These are phyloP conservation scores for Lithophane ornitopus DNA, from an alignment of 2,888 invertebrate species.

Conservation along the genomic window DNA sequence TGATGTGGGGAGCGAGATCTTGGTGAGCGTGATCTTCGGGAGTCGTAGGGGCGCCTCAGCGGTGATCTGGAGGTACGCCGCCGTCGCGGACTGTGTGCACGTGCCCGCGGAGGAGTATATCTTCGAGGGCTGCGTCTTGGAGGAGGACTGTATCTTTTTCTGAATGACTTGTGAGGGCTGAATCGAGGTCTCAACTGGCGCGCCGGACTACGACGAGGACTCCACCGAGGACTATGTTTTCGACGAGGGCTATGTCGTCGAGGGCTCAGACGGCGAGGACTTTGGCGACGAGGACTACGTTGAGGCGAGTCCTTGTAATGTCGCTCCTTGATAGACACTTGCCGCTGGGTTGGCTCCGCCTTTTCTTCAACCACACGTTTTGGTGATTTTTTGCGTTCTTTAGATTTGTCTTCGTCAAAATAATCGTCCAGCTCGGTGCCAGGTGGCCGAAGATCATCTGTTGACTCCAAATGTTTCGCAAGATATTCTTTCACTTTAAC, in stretches of 20 bases:
- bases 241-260: conserved; percentile 44
- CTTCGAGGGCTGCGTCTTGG: conserved; percentile 58
- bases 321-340: conserved; percentile 32
- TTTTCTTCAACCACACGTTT: conserved; percentile 38
- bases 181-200: conserved; percentile 30
- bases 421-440: conserved; percentile 87
- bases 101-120: conserved; percentile 64
- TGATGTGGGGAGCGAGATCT: conserved; percentile 58
- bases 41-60: conserved; percentile 41
- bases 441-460: conserved; percentile 83
- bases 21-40: conserved; percentile 61
- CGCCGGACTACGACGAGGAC: conserved; percentile 42
- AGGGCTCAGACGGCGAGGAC: conserved; percentile 31
- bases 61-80: conserved; percentile 54
- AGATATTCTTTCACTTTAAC: conserved; percentile 85
- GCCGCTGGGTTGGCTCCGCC: conserved; percentile 21
- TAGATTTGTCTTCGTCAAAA: conserved; percentile 72
- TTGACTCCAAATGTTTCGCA: conserved; percentile 83
- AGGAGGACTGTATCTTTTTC: conserved; percentile 57
- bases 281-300: conserved; percentile 44
- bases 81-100: conserved; percentile 62
- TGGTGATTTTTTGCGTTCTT: conserved; percentile 63
- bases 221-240: conserved; percentile 59
- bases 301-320: conserved; percentile 27
- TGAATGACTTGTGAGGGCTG: conserved; percentile 46